Evolutionary conservation across 2,113 vertebrate species (phyloP).

Genomic region (Ameiurus melas): DNA sequence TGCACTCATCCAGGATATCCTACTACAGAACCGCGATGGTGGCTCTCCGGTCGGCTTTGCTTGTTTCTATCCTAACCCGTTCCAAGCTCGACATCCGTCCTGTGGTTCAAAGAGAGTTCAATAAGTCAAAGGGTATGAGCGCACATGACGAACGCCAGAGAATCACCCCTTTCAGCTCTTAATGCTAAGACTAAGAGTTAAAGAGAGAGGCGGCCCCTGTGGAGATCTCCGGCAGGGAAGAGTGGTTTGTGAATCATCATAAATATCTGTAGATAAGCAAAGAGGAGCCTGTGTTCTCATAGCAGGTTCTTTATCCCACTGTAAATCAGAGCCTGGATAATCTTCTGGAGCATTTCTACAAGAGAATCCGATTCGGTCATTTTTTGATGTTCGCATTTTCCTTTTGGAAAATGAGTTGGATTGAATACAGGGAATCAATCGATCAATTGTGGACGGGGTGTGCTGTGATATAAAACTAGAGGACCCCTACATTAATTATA

Average conservation of each 20-base stretch:
- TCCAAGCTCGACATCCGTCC: constrained; percentile 41
- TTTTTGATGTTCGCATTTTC: constrained; percentile 19
- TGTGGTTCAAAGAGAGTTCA: constrained; percentile 54
- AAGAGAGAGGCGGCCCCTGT: constrained; percentile 7
- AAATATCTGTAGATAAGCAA: constrained; percentile 53
- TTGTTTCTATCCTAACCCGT: constrained; percentile 36
- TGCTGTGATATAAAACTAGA: background rate
- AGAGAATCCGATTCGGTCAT: background rate
- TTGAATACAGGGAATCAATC: background rate
- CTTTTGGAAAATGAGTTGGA: background rate
- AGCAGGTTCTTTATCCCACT: constrained; percentile 24
- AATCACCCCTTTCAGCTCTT: background rate
- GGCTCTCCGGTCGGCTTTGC: constrained; percentile 34
- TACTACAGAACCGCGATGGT: constrained; percentile 38
- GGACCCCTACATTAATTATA: background rate
- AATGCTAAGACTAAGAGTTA: constrained; percentile 3
- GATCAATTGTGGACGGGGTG: background rate
- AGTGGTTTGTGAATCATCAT: constrained; percentile 33
- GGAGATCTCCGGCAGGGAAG: constrained; percentile 11
- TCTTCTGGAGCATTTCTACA: background rate
- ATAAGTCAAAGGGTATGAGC: constrained; percentile 18
- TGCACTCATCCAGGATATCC: constrained; percentile 59
- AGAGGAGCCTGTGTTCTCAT: constrained; percentile 28
- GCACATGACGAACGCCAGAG: background rate
- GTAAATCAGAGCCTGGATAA: constrained; percentile 34